These are phyloP conservation scores for Lepus americanus DNA, from an alignment of 2,113 vertebrate genomes.

Conservation along the genomic window DNA sequence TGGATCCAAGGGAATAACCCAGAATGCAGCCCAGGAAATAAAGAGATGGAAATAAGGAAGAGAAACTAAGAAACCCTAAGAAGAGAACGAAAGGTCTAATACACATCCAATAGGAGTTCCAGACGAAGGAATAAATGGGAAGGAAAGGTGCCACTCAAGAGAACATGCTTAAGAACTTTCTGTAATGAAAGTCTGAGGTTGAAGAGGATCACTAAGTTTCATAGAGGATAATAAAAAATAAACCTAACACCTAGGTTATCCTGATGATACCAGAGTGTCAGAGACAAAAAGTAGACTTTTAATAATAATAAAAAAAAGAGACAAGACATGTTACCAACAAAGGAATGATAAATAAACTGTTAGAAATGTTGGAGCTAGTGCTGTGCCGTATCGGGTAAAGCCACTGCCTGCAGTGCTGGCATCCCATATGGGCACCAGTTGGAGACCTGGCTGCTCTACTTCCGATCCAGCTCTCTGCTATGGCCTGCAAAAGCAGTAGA, in stretches of 20 bases:
- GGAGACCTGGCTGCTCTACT: too few species aligned
- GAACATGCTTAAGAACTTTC: neutral
- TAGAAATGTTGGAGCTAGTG: too few species aligned
- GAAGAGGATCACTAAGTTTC: neutral
- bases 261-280: conserved; percentile 28
- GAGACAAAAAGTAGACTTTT: conserved; percentile 22
- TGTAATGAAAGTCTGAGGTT: neutral
- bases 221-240: conserved; percentile 4
- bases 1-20: neutral
- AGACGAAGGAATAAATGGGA: neutral
- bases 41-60: conserved; percentile 1
- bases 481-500: too few species aligned
- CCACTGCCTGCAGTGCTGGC: too few species aligned
- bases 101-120: neutral
- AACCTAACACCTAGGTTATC: neutral
- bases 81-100: conserved; percentile 18
- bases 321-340: neutral
- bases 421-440: too few species aligned
- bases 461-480: too few species aligned
- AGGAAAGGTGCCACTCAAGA: neutral
- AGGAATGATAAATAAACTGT: neutral
- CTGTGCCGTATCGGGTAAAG: too few species aligned
- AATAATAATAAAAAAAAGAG: neutral
- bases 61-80: neutral
- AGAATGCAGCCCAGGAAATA: neutral